Conservation (phyloP, 92 coral and sea anemone genomes). For the Epizoanthus fatuus region DNA sequence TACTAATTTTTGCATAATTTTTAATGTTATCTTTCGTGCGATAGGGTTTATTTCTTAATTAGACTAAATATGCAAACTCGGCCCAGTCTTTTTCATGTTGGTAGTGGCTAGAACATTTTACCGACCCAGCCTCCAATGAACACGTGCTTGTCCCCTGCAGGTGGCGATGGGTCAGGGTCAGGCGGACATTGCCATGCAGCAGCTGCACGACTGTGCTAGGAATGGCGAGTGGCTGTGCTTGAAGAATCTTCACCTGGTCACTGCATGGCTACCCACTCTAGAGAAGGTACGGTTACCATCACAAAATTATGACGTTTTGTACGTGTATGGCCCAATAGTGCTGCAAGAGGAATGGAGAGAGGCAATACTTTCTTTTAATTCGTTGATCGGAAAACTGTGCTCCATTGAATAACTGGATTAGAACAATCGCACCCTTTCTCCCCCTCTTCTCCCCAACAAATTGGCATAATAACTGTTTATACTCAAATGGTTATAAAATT, state of each 20-base stretch:
- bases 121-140: neutral
- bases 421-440: no score
- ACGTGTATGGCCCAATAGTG: neutral
- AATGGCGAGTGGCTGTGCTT: slow-evolving; percentile 99
- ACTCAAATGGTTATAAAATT: neutral
- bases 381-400: no score
- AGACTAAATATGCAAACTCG: no score
- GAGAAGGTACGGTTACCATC: slow-evolving; percentile 78
- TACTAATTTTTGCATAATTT: no score
- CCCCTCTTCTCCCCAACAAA: neutral
- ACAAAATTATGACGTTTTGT: neutral
- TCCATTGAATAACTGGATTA: neutral
- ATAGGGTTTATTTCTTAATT: no score
- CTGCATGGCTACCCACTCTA: slow-evolving; percentile 95
- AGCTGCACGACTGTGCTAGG: slow-evolving; percentile 95
- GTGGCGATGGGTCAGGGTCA: slow-evolving; percentile 99
- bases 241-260: slow-evolving; percentile 97
- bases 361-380: neutral
- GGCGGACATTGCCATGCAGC: slow-evolving; percentile 98
- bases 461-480: neutral
- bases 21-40: no score
- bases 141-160: slow-evolving; percentile 26
- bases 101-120: no score
- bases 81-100: no score
- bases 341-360: neutral